Percentiles rank a stretch among this genome's conserved stretches.
These are phyloP conservation scores for Ardeotis arabs DNA, from an alignment of 2,113 vertebrate genomes.

Conservation along the genomic window DNA sequence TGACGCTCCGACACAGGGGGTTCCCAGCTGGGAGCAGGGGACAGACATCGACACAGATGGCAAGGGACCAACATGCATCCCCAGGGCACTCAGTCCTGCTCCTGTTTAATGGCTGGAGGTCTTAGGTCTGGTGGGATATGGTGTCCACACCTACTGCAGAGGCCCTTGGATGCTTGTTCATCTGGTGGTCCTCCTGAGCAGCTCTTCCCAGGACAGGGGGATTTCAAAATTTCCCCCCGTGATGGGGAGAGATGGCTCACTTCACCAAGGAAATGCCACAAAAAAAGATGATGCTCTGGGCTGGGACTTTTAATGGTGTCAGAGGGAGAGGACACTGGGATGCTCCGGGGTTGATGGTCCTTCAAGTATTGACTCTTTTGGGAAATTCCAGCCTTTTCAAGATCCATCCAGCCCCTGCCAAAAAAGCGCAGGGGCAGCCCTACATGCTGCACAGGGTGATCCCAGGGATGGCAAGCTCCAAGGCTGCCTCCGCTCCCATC, in stretches of 20 bases:
- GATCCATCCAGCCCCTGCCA: neutral
- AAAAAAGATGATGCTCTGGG: neutral
- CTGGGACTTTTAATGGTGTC: neutral
- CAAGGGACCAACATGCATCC: accelerated
- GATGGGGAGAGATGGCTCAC: neutral
- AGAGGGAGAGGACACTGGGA: neutral
- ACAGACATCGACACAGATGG: neutral
- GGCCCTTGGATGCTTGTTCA: neutral
- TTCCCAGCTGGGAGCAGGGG: neutral
- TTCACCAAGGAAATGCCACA: neutral
- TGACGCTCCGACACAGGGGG: neutral
- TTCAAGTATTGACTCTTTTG: neutral
- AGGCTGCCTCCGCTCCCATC: neutral
- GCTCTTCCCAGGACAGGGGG: neutral
- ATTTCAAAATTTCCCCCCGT: neutral
- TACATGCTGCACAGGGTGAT: neutral
- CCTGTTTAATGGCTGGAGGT: accelerated
- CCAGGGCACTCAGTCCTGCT: neutral
- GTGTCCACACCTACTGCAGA: neutral
- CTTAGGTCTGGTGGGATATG: neutral
- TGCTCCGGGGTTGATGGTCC: neutral
- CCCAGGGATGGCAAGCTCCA: neutral
- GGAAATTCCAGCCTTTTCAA: neutral
- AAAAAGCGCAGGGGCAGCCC: neutral
- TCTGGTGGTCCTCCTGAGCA: neutral